Base-by-base conservation (phyloP, 2,888 invertebrate species). In the Pristionchus japonicus region DNA sequence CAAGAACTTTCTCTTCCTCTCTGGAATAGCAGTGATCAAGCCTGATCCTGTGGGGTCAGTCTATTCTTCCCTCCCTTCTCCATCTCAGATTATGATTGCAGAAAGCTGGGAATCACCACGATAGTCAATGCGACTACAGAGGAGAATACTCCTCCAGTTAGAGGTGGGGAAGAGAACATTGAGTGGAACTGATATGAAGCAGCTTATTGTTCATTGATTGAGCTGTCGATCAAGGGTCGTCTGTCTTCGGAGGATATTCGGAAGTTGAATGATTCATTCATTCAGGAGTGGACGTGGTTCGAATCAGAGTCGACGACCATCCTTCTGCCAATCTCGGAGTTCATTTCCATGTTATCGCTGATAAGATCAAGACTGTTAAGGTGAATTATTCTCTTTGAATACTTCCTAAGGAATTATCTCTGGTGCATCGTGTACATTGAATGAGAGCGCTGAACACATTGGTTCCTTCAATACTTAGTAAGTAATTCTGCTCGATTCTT, bases 51-150 rank as follows among this genome's bases (percentile, higher is more conserved):
- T 97, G 57, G 96, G 96, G 90, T 96, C 96, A 3, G 88, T 82
- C 34, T 13, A 27, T 13, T 9, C 61, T 61, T 61, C 27, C 27
- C 27, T 27, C 61, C 61, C 61, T 61, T 61, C 61, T 27, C 61
- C 61, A 23, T 27, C 61, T 61, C 27, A 23, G n/a, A 2, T 61
- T 61, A 4, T 80, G 27, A 49, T 64, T 40, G 11, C 85, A 70
- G 86, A 7, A 86, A 74, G n/a, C 34, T 86, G n/a, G 82, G 61
- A 34, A 96, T 97, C 86, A 96, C 96, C 1, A 96, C 97, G 92
- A 96, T 97, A 64, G 96, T 97, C 87, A 97, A 97, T 94, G 97
- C 96, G 34, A 97, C 97, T 0, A 96, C 97, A 0, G 97, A 97
- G 94, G 96, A 97, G 80, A 97, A 97, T 0, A 94, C 94, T 88